A percentile compares a stretch with the other conserved stretches of the same genome.
phyloP scores from a whole-genome alignment of 2,113 vertebrate genomes.

The Otus sunia region DNA sequence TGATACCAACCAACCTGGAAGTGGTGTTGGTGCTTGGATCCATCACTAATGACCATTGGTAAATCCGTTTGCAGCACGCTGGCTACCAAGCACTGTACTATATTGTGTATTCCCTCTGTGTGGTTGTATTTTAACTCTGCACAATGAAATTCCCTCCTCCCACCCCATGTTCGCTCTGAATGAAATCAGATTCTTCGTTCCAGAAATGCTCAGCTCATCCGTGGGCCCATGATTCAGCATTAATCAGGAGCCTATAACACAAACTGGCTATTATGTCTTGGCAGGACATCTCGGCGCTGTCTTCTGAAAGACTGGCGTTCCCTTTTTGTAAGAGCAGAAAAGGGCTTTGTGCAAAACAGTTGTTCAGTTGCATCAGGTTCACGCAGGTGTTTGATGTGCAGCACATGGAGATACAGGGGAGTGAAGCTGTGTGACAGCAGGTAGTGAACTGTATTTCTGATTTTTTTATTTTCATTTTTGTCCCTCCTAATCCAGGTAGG shows the following conservation, averaged over 20 bases:
- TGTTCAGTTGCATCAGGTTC: not conserved
- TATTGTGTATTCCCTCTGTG: not conserved
- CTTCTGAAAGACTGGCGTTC: not conserved
- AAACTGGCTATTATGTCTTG: not conserved
- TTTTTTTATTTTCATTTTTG: not conserved
- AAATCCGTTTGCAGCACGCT: accelerated
- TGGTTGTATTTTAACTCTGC: not conserved
- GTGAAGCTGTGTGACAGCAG: not conserved
- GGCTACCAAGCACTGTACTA: not conserved
- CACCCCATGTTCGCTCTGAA: not conserved
- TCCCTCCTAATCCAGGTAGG: not conserved
- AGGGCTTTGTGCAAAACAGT: not conserved
- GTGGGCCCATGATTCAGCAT: not conserved
- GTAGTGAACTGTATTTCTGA: not conserved
- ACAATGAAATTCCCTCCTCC: not conserved
- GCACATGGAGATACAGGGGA: accelerated
- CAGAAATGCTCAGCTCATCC: not conserved
- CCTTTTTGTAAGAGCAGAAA: not conserved
- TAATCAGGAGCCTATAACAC: not conserved
- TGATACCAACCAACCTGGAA: not conserved
- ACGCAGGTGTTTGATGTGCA: not conserved
- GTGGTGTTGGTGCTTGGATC: not conserved
- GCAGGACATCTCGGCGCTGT: not conserved
- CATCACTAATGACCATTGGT: not conserved
- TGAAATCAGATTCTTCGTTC: not conserved